Evolutionary conservation across 1,140 invertebrate genomes (phyloP).

Genomic region (Drosophila tristis): DNA sequence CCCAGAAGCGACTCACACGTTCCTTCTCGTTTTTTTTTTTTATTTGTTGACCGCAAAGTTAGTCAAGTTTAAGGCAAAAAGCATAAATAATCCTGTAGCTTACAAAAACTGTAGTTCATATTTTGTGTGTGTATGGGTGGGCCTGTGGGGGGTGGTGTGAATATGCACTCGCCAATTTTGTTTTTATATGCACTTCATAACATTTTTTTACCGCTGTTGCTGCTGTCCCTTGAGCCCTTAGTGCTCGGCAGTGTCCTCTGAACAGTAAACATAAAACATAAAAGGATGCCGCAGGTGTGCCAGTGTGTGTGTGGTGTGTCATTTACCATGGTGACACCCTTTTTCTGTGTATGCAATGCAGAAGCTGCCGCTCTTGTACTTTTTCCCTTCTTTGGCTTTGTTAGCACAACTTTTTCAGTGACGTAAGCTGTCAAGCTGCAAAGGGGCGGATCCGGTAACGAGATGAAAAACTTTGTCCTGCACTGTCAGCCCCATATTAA

Average conservation of each 20-base stretch:
- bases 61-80: constrained; percentile 61
- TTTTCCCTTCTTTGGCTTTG: constrained; percentile 6
- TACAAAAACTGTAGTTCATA: not conserved
- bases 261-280: constrained; percentile 51
- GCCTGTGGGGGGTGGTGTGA: too few species aligned
- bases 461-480: too few species aligned
- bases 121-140: not conserved
- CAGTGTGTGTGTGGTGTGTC: not conserved
- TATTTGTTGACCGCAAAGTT: constrained; percentile 32
- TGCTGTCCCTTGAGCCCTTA: too few species aligned
- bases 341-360: constrained; percentile 28
- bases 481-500: too few species aligned
- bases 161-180: not conserved
- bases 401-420: constrained; percentile 15
- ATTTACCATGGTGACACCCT: constrained; percentile 36
- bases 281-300: constrained; percentile 39
- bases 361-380: constrained; percentile 14
- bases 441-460: not conserved
- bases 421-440: not conserved
- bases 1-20: too few species aligned
- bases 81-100: constrained; percentile 55
- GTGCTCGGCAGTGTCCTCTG: constrained; percentile 10
- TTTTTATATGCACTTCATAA: not conserved
- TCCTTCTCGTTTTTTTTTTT: constrained; percentile 11
- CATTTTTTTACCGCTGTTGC: constrained; percentile 3